Evolutionary conservation across 2,797 vertebrate genomes (phyloP), one percentile per base, ranked within the genome.

Genomic region (Menidia menidia): DNA sequence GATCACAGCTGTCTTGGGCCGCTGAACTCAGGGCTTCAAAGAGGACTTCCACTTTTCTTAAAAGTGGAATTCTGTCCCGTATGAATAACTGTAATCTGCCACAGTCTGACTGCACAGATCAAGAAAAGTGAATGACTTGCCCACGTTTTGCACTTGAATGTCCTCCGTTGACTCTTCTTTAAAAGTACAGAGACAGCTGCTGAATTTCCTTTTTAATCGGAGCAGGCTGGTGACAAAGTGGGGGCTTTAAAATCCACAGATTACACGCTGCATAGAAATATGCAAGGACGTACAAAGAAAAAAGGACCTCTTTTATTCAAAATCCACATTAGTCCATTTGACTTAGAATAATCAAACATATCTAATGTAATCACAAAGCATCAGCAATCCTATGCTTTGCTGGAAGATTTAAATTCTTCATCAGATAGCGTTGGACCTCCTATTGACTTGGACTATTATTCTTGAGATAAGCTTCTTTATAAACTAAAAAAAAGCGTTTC

Each of bases 391-490:
- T 42, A 43, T 52, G 69, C 33, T 74, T 58, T 10, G 13, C 42
- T 54, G 31, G 30, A 50, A 71, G 51, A 77, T 60, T 74, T 64
- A 54, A 68, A 59, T 42, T 53, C 60, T 55, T 60, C 48, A 52
- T 18, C 60, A 15, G 51, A 71, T 65, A 63, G 65, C 1, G 0
- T 42, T 13, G 15, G 33, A 31, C 52, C 51, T 18, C 64, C 60
- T 53, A 3, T 14, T 69, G 70, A 60, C 50, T 59, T 74, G 64
- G 48, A 64, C 59, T 74, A 77, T 71, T 66, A 78, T 66, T 62
- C 43, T 54, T 15, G 12, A 58, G 33, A 13, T 25, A 44, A 41
- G 39, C 4, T 31, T 62, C 51, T 56, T 18, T 33, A 35, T 39
- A 62, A 33, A 63, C 69, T 55, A 1, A 4, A 3, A 1, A 19